Conservation (phyloP, 2,888 invertebrate species). For the Lampropteryx suffumata region DNA sequence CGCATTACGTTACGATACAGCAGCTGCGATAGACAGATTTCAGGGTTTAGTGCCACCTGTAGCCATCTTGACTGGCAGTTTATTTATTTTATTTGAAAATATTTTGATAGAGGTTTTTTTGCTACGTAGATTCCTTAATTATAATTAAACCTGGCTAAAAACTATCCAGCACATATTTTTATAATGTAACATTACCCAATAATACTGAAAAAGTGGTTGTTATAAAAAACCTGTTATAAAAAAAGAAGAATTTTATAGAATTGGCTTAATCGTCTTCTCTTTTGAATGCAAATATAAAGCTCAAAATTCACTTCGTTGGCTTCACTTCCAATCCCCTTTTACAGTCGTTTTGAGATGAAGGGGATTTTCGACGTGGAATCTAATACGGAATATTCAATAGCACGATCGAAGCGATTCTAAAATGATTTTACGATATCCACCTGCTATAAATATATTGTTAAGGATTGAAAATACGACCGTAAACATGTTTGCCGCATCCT, state of each 20-base stretch:
- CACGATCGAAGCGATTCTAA: conserved; percentile 19
- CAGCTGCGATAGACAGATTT: too few relatives aligned
- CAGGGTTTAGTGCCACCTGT: too few relatives aligned
- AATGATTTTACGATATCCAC: conserved; percentile 17
- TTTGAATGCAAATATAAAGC: conserved; percentile 57
- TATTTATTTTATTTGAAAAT: too few relatives aligned
- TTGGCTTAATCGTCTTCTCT: conserved; percentile 46
- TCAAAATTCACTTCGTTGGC: conserved; percentile 63
- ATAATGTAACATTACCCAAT: too few relatives aligned
- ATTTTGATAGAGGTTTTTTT: too few relatives aligned
- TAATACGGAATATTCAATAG: conserved; percentile 20
- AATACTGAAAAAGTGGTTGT: too few relatives aligned
- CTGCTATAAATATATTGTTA: conserved; percentile 18
- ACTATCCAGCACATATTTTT: too few relatives aligned
- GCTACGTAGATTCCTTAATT: too few relatives aligned
- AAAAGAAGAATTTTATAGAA: too few relatives aligned
- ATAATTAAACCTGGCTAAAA: too few relatives aligned
- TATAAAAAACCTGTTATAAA: too few relatives aligned
- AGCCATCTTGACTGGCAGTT: too few relatives aligned
- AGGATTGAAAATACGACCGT: conserved; percentile 1
- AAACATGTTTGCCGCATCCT: conserved; percentile 9
- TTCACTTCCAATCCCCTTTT: conserved; percentile 47
- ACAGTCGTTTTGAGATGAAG: conserved; percentile 50
- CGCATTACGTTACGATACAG: conserved; percentile 3
- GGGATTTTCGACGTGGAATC: conserved; percentile 31